Percentiles rank a stretch among this genome's conserved stretches.
Evolutionary conservation across 2,797 vertebrate genomes (phyloP).

Genomic region (Gorsachius magnificus): DNA sequence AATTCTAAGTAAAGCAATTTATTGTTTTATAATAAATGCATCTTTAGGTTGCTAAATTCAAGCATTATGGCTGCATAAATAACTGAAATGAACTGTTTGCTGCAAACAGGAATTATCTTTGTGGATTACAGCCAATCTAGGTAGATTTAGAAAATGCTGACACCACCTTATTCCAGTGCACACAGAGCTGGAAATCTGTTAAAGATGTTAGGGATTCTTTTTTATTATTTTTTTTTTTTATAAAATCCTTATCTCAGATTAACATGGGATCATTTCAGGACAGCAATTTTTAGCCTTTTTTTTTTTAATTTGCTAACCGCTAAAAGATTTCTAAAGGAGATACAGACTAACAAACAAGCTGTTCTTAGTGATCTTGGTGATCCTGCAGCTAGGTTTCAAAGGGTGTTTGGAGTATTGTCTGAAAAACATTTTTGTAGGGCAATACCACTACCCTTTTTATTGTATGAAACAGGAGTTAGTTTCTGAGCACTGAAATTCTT

Average conservation of each 20-base stretch:
- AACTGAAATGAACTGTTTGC: neutral
- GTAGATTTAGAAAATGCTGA: neutral
- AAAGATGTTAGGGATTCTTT: neutral
- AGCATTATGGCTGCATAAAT: neutral
- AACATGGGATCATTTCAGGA: neutral
- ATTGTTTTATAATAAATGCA: neutral
- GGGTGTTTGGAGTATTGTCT: neutral
- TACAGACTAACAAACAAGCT: neutral
- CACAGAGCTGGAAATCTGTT: neutral
- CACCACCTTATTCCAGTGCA: neutral
- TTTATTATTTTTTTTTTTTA: neutral
- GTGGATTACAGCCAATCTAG: neutral
- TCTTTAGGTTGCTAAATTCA: neutral
- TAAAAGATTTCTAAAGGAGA: neutral
- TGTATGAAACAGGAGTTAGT: neutral
- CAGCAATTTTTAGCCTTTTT: neutral
- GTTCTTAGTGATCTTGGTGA: neutral
- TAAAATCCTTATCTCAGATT: neutral
- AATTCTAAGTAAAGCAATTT: neutral
- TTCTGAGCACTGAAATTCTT: neutral
- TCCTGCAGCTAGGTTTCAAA: neutral
- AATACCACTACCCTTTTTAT: neutral
- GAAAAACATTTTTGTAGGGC: neutral
- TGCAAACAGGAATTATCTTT: neutral
- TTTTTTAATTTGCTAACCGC: neutral